These are phyloP conservation scores for Piprites chloris DNA, from an alignment of 2,113 vertebrate genomes.

Conservation along the genomic window DNA sequence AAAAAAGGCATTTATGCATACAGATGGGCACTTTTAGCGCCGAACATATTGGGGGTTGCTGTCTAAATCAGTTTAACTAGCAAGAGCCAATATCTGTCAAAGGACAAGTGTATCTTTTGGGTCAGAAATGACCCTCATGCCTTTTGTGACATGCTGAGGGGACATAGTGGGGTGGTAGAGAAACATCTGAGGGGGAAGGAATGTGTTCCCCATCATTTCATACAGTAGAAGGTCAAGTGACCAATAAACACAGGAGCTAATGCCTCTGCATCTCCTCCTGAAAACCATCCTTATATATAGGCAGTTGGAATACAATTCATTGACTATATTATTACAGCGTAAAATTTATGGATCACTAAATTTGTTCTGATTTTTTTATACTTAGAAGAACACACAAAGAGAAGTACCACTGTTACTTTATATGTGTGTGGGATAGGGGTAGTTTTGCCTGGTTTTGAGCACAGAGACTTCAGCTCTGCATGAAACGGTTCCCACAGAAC, in stretches of 20 bases:
- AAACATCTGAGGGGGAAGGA: background rate
- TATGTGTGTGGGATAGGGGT: background rate
- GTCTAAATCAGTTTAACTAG: background rate
- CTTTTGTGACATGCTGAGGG: background rate
- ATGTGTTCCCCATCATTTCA: background rate
- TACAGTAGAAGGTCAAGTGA: background rate
- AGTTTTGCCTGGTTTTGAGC: background rate
- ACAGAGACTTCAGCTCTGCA: background rate
- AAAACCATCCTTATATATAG: background rate
- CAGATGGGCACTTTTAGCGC: background rate
- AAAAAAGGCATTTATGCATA: background rate
- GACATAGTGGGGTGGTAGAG: background rate
- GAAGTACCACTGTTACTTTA: background rate
- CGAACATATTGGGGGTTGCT: background rate
- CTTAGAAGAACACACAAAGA: background rate
- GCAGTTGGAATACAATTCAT: background rate
- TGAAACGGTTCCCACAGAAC: background rate
- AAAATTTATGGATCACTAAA: background rate
- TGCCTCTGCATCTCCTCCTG: background rate
- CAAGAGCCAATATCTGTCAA: background rate
- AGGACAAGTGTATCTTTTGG: background rate
- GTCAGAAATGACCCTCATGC: background rate
- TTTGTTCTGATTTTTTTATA: background rate
- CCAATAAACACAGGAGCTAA: background rate
- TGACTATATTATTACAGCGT: background rate